A percentile compares a stretch with the other conserved stretches of the same genome.
These are phyloP conservation scores for Colostygia pectinataria DNA, from an alignment of 2,888 invertebrate genomes.

Conservation along the genomic window DNA sequence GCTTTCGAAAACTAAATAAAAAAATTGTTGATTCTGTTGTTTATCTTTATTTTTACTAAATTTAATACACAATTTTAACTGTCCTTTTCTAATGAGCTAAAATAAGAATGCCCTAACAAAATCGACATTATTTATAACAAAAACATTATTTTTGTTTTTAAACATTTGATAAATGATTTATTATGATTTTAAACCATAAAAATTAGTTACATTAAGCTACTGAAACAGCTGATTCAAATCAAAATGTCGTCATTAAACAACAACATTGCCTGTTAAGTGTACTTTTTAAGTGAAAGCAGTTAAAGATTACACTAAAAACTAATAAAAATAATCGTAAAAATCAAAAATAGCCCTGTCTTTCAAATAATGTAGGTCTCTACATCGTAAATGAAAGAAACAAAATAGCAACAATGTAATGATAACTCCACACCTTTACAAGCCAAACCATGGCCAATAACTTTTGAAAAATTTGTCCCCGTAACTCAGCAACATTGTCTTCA, in stretches of 20 bases:
- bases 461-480: constrained; percentile 67
- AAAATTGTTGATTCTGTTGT: too few species aligned
- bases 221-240: constrained; percentile 1
- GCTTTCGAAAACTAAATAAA: not conserved
- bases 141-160: too few species aligned
- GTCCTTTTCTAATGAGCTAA: too few species aligned
- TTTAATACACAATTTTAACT: too few species aligned
- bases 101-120: too few species aligned
- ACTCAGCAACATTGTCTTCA: constrained; percentile 69
- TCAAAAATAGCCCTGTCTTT: not conserved
- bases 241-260: not conserved
- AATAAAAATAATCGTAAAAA: constrained; percentile 1
- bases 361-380: not conserved
- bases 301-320: not conserved
- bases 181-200: too few species aligned
- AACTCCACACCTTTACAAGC: constrained; percentile 47
- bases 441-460: constrained; percentile 41
- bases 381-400: not conserved
- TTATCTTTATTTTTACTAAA: too few species aligned
- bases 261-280: not conserved
- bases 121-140: too few species aligned
- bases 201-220: not conserved
- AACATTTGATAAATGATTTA: too few species aligned
- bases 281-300: not conserved
- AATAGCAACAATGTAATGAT: constrained; percentile 22